Conservation (phyloP, 2,113 vertebrate species). For the Phainopepla nitens region DNA sequence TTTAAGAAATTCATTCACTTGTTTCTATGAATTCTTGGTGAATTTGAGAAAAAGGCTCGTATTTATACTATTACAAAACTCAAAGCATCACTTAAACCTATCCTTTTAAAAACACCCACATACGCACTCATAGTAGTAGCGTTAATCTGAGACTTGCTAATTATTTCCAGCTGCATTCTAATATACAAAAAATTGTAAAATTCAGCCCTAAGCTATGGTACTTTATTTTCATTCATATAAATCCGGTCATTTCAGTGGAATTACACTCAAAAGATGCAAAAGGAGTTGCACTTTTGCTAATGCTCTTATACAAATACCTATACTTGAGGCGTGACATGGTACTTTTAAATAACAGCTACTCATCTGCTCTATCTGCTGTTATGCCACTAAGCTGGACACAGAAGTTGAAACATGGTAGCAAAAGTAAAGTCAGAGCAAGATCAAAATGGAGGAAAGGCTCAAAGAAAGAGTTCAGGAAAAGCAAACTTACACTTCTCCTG, state of each 20-base stretch:
- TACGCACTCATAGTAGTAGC: too few species aligned
- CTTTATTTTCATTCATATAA: neutral
- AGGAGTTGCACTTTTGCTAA: neutral
- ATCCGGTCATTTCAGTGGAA: neutral
- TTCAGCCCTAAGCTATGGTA: neutral
- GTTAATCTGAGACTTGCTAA: neutral
- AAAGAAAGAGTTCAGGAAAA: neutral
- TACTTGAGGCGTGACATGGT: neutral
- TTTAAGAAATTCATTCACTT: neutral
- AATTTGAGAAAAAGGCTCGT: neutral
- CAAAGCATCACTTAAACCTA: neutral
- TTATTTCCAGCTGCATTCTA: neutral
- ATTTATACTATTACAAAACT: neutral
- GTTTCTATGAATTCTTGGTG: neutral
- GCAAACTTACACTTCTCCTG: neutral
- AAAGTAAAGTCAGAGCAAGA: neutral
- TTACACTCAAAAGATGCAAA: neutral
- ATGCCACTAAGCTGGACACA: neutral
- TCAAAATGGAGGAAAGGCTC: neutral
- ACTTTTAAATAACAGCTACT: neutral
- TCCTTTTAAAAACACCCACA: neutral
- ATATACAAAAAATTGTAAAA: neutral
- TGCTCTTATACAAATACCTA: neutral
- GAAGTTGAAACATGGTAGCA: neutral
- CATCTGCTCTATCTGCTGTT: neutral